These are phyloP conservation scores for Oikopleura vanhoeffeni DNA, from an alignment of 23 tunicate genomes.

Conservation along the genomic window DNA sequence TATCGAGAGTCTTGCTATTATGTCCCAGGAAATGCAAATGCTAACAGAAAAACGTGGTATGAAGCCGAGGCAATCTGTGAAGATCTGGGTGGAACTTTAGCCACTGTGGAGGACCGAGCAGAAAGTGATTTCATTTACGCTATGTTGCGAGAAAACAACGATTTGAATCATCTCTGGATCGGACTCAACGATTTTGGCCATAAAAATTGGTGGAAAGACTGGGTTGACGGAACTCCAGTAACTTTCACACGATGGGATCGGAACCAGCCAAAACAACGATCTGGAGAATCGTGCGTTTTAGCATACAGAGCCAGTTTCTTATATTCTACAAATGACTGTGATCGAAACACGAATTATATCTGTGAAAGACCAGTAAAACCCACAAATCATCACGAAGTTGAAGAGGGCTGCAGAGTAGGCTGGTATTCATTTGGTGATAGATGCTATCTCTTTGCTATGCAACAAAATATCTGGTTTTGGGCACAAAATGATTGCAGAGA, in stretches of 20 bases:
- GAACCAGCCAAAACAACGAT: neutral
- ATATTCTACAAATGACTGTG: neutral
- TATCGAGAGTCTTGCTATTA: slow-evolving; percentile 74
- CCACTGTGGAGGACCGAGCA: slow-evolving; percentile 28
- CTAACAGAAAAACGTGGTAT: slow-evolving; percentile 24
- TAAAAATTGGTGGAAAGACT: neutral
- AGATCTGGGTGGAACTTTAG: slow-evolving; percentile 25
- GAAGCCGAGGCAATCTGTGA: slow-evolving; percentile 56
- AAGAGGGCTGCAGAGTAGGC: neutral
- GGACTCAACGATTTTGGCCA: neutral
- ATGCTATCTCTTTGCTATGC: neutral
- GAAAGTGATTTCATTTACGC: neutral
- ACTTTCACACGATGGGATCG: neutral
- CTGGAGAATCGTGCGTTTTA: neutral
- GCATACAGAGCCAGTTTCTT: neutral
- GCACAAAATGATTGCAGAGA: neutral
- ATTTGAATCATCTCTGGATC: slow-evolving; percentile 10
- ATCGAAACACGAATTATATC: neutral
- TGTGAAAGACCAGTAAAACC: neutral
- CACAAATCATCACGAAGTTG: neutral
- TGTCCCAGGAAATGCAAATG: slow-evolving; percentile 20
- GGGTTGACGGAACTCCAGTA: slow-evolving; percentile 14
- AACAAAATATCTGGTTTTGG: neutral
- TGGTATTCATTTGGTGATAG: neutral
- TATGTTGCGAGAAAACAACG: neutral